Evolutionary conservation across 2,797 vertebrate genomes (phyloP).

Genomic region (Pristis pectinata): DNA sequence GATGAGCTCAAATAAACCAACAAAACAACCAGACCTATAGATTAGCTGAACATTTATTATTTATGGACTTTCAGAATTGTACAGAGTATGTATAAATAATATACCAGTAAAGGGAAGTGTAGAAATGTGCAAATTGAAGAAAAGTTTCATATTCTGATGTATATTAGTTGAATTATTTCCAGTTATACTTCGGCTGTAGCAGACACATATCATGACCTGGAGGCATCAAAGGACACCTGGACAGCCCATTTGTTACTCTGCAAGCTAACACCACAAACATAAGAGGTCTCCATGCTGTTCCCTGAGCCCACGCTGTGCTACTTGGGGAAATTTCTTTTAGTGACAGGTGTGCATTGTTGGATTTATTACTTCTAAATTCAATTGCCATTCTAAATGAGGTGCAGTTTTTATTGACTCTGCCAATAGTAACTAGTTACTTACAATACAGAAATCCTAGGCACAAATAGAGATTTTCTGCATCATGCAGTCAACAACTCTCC

Average conservation of each 20-base stretch:
- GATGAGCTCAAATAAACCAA: background rate
- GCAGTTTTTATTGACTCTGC: background rate
- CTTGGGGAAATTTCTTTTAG: background rate
- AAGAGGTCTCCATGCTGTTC: conserved; percentile 16
- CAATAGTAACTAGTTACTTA: background rate
- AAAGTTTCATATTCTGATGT: background rate
- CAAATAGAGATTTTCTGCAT: background rate
- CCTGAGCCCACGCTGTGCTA: conserved; percentile 7
- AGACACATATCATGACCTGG: conserved; percentile 27
- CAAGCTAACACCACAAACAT: conserved; percentile 20
- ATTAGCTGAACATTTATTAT: background rate
- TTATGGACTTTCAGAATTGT: conserved; percentile 19
- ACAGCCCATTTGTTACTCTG: conserved; percentile 37
- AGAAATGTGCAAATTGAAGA: conserved; percentile 4
- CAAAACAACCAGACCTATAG: background rate
- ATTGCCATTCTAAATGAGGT: background rate
- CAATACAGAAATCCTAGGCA: background rate
- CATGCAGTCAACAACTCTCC: background rate
- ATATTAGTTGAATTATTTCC: conserved; percentile 16
- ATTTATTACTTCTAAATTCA: conserved; percentile 6
- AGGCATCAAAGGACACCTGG: conserved; percentile 34
- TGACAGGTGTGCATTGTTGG: conserved; percentile 25
- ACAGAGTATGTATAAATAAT: background rate
- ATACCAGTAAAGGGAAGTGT: background rate
- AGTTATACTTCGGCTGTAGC: conserved; percentile 6